Evolutionary conservation across 2,888 invertebrate genomes (phyloP), one percentile per base, ranked within the genome.

Genomic region (Monopis laevigella): DNA sequence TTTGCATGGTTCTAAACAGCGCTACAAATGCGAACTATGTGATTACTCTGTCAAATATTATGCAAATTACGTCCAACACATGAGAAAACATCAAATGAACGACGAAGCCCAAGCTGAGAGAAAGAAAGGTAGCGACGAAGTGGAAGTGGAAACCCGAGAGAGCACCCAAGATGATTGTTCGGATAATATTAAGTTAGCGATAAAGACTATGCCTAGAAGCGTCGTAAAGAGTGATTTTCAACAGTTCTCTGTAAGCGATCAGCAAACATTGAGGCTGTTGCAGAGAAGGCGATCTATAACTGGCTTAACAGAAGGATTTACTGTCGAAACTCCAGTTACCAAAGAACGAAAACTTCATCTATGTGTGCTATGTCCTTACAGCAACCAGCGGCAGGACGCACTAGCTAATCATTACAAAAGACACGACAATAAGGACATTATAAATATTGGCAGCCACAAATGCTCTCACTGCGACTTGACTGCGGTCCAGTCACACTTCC

Each of bases 11-110:
- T 89, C 92, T 0, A 88, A 89, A 54, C 92, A 93, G 63, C 84
- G 89, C 45, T 93, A 91, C 62, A 88, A 86, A 51, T 94, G 94
- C 71, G 88, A 90, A 52, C 81, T 86, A 30, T 94, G 94, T 65
- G 93, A 94, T 69, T 93, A 93, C 66, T 91, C 93, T 2, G 93
- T 93, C 0, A 91, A 92, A 53, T 92, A 92, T 62, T 91, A 89
- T 53, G 92, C 92, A 1, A 91, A 92, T 60, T 89, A 90, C 52
- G 86, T 88, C 26, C 93, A 93, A 59, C 94, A 94, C 58, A 80
- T 88, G 70, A 86, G 88, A 45, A 90, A 93, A 56, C 93, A 93
- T 62, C 85, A 88, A 58, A 84, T 86, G 63, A 87, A 87, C 46
- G 87, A 86, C 27, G 86, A 88, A 51, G 87, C 88, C 7, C 82